A percentile compares a stretch with the other conserved stretches of the same genome.
These are phyloP conservation scores for Zosterops lateralis DNA, from an alignment of 2,113 vertebrate species.

Conservation along the genomic window DNA sequence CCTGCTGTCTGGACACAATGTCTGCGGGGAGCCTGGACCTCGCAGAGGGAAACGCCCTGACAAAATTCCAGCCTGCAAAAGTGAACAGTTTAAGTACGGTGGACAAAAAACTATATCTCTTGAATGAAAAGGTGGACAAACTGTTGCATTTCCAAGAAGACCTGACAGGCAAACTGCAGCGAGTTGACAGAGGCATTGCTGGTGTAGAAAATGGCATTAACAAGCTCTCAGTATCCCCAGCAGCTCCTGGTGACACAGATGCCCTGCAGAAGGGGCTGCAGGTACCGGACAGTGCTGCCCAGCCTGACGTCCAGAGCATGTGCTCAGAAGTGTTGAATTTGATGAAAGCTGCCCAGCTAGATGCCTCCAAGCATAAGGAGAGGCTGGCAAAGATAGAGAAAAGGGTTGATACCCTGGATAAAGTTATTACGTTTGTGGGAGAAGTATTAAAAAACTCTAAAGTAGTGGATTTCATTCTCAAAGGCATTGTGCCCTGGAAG, in stretches of 20 bases:
- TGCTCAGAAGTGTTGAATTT: constrained; percentile 77
- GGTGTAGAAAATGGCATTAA: constrained; percentile 72
- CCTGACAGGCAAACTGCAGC: constrained; percentile 76
- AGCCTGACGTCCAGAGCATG: not conserved
- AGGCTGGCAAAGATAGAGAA: constrained; percentile 79
- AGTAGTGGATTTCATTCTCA: constrained; percentile 82
- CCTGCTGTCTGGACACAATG: constrained; percentile 73
- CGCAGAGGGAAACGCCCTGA: constrained; percentile 23
- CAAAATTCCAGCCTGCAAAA: constrained; percentile 42
- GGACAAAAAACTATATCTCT: constrained; percentile 77
- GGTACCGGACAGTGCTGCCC: not conserved
- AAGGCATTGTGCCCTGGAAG: constrained; percentile 78
- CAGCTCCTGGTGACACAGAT: not conserved
- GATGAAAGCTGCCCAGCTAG: constrained; percentile 72
- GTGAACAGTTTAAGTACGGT: constrained; percentile 62
- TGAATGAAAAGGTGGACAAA: constrained; percentile 81
- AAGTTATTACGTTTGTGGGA: constrained; percentile 76
- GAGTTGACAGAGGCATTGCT: constrained; percentile 71
- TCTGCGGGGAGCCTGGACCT: constrained; percentile 66
- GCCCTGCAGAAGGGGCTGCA: not conserved
- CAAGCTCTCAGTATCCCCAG: constrained; percentile 36
- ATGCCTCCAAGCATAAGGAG: constrained; percentile 72
- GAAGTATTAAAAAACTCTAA: constrained; percentile 81
- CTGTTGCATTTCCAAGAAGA: constrained; percentile 78
- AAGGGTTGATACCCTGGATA: constrained; percentile 77